Evolutionary conservation across 2,888 invertebrate genomes (phyloP), one percentile per base, ranked within the genome.

Genomic region (Oasisia sp.): DNA sequence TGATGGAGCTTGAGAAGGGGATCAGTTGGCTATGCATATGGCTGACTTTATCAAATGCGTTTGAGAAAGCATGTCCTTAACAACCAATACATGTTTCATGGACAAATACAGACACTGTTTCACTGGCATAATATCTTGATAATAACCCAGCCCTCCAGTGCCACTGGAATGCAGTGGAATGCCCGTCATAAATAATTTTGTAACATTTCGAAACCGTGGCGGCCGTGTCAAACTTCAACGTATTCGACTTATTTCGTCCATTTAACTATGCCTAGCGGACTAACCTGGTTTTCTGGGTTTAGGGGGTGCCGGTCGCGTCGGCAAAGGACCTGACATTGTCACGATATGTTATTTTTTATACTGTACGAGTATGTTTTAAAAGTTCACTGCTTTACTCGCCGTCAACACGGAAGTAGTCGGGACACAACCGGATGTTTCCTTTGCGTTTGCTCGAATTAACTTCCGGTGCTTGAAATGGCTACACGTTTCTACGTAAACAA

Each of bases 261-360:
- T 27, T 89, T 27, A n/a, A 32, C 5, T 74, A 27, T 19, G 74
- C 32, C 38, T 89, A 19, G 32, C 45, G 38, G 45, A 92, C 45
- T 9, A 58, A 92, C 92, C 91, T 90, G 92, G 92, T 89, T 92
- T 93, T n/a, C 90, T 89, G 14, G 92, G 91, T 74, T 89, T 92
- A 8, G 93, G 91, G 32, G 93, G 91, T 9, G 93, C 89, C 32
- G 92, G 91, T 74, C 91, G 45, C 4, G 32, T 45, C 12, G 92
- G 91, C 90, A 90, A 90, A 32, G 38, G 56, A 56, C 32, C 56
- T n/a, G 58, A 91, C 58, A 91, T 58, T 91, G 74, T 74, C 74
- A 74, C 74, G 74, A 74, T 27, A 74, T 74, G 5, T 74, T 74
- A 2, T 27, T 19, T 27, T 19, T 19, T 27, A 74, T 74, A 74